Percentiles rank a stretch among this genome's conserved stretches.
These are phyloP conservation scores for Nesidiocoris tenuis DNA, from an alignment of 2,888 invertebrate genomes.

Conservation along the genomic window DNA sequence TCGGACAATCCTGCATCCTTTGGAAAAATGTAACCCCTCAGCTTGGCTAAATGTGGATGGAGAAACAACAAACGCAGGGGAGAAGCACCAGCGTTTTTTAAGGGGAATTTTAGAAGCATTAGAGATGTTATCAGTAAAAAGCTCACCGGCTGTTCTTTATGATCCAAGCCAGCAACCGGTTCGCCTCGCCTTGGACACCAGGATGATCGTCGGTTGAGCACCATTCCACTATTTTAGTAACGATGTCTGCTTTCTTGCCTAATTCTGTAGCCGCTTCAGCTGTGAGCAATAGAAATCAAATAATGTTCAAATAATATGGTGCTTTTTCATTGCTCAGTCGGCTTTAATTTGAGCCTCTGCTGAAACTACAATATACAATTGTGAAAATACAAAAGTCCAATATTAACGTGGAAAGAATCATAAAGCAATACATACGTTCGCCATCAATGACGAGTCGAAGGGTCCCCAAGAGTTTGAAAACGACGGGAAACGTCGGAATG, in stretches of 20 bases:
- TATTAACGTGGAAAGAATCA: background rate
- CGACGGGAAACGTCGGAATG: slow-evolving; percentile 71
- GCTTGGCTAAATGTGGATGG: too few species aligned
- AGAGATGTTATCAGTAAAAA: too few species aligned
- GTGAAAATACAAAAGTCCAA: too few species aligned
- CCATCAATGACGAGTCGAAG: slow-evolving; percentile 84
- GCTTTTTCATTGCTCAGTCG: too few species aligned
- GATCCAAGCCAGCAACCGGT: slow-evolving; percentile 75
- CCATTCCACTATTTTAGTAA: slow-evolving; percentile 71
- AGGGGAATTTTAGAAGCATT: too few species aligned
- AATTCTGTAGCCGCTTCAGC: slow-evolving; percentile 61
- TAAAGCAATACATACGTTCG: slow-evolving; percentile 62
- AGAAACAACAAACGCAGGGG: too few species aligned
- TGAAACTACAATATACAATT: too few species aligned
- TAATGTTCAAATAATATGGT: too few species aligned
- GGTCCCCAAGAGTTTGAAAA: slow-evolving; percentile 82
- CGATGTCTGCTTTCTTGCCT: slow-evolving; percentile 63
- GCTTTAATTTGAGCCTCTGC: too few species aligned
- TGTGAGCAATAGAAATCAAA: slow-evolving; percentile 11
- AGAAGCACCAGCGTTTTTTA: too few species aligned
- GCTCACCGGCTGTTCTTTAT: slow-evolving; percentile 65
- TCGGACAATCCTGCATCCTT: too few species aligned
- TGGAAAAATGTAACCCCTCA: too few species aligned
- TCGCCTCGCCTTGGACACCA: slow-evolving; percentile 80
- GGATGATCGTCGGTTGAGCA: slow-evolving; percentile 74